Evolutionary conservation across 2,888 invertebrate species (phyloP).

Genomic region (Thymelicus sylvestris): DNA sequence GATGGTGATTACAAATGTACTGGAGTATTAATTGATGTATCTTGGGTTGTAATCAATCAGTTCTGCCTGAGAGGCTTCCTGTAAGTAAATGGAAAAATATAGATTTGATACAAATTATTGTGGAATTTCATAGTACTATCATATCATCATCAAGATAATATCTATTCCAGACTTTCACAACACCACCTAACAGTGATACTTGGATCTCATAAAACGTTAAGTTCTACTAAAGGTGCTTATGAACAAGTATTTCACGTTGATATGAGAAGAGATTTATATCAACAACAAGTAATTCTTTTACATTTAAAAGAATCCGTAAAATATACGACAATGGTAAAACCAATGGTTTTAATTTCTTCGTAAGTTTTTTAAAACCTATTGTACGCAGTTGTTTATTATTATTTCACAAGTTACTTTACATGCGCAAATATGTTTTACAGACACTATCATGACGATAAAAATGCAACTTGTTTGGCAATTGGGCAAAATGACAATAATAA

Average conservation of each 20-base stretch:
- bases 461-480: conserved; percentile 86
- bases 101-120: background rate
- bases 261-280: conserved; percentile 81
- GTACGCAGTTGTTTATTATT: background rate
- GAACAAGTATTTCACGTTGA: conserved; percentile 88
- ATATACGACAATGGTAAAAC: conserved; percentile 87
- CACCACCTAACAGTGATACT: conserved; percentile 87
- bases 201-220: conserved; percentile 87
- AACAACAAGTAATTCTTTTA: conserved; percentile 86
- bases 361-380: conserved; percentile 56
- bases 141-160: background rate
- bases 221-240: conserved; percentile 85
- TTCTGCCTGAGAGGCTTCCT: conserved; percentile 78
- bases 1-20: conserved; percentile 89
- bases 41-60: conserved; percentile 87
- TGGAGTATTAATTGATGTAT: conserved; percentile 87
- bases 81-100: conserved; percentile 54
- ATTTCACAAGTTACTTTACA: no score
- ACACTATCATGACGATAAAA: conserved; percentile 56
- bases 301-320: conserved; percentile 85
- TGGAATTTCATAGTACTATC: background rate
- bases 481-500: conserved; percentile 81
- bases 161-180: conserved; percentile 73
- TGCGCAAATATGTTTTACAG: conserved; percentile 50
- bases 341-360: conserved; percentile 83